These are phyloP conservation scores for Hybognathus amarus DNA, from an alignment of 2,797 vertebrate species.

Conservation along the genomic window DNA sequence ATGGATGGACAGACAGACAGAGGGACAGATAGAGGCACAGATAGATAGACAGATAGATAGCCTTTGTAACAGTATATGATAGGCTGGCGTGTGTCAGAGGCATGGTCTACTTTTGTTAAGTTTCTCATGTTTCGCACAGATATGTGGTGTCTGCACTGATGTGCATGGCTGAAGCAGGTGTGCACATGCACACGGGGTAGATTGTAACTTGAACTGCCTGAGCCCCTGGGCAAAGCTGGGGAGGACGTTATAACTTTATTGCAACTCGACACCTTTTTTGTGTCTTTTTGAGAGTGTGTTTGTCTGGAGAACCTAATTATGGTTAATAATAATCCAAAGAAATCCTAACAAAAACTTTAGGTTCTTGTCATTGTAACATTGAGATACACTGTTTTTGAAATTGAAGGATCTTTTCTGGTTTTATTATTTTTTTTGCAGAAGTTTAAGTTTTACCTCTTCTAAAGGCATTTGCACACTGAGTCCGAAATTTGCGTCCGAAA, in stretches of 20 bases:
- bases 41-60: background rate
- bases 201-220: constrained; percentile 28
- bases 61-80: constrained; percentile 33
- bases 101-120: constrained; percentile 34
- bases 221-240: constrained; percentile 38
- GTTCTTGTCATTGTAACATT: background rate
- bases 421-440: background rate
- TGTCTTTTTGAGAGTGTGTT: constrained; percentile 35
- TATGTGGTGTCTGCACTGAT: background rate
- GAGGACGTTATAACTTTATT: constrained; percentile 19
- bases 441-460: no score
- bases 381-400: background rate
- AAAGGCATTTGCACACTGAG: no score
- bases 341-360: background rate
- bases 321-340: background rate
- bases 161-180: constrained; percentile 35
- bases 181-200: constrained; percentile 15
- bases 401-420: no score
- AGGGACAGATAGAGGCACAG: background rate
- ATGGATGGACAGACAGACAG: background rate
- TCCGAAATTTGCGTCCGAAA: no score
- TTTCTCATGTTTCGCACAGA: constrained; percentile 47
- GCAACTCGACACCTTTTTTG: constrained; percentile 22
- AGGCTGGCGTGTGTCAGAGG: constrained; percentile 36
- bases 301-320: constrained; percentile 13